Conservation (phyloP, 2,113 vertebrate genomes). For the Limnothrissa miodon region DNA sequence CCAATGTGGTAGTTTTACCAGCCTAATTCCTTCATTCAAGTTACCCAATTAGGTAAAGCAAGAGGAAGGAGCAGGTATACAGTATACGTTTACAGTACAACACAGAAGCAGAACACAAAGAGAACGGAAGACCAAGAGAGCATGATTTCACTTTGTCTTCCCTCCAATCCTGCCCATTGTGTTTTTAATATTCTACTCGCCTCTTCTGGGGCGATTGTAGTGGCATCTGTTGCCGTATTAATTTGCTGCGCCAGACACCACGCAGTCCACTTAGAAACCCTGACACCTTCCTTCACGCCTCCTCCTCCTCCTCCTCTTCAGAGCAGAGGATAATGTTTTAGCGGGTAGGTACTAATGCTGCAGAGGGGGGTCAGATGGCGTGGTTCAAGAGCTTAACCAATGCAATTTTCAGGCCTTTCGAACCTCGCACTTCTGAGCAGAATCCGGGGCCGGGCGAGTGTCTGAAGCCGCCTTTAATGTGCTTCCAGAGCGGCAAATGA, state of each 20-base stretch:
- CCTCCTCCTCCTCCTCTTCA: not conserved
- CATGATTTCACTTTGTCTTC: not conserved
- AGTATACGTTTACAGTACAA: too few relatives aligned
- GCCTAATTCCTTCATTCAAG: too few relatives aligned
- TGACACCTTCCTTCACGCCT: slow-evolving; percentile 3
- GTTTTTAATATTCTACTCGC: not conserved
- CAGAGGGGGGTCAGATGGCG: not conserved
- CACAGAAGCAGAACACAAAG: not conserved
- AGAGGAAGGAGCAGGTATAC: too few relatives aligned
- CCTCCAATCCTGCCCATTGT: not conserved
- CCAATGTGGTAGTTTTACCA: too few relatives aligned
- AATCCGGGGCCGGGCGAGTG: slow-evolving; percentile 27
- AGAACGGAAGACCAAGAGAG: not conserved
- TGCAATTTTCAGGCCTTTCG: slow-evolving; percentile 17
- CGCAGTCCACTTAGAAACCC: not conserved
- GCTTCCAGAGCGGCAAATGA: slow-evolving; percentile 56
- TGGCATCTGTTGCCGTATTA: slow-evolving; percentile 14
- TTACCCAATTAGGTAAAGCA: too few relatives aligned
- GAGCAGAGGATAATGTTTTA: slow-evolving; percentile 19
- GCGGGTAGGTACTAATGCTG: slow-evolving; percentile 9
- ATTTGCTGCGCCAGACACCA: not conserved
- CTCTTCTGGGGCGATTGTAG: not conserved
- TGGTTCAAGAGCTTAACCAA: slow-evolving; percentile 30
- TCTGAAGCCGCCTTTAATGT: slow-evolving; percentile 44
- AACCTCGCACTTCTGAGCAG: slow-evolving; percentile 2